Evolutionary conservation across 2,888 invertebrate genomes (phyloP), one percentile per base, ranked within the genome.

Genomic region (Scaeva pyrastri): DNA sequence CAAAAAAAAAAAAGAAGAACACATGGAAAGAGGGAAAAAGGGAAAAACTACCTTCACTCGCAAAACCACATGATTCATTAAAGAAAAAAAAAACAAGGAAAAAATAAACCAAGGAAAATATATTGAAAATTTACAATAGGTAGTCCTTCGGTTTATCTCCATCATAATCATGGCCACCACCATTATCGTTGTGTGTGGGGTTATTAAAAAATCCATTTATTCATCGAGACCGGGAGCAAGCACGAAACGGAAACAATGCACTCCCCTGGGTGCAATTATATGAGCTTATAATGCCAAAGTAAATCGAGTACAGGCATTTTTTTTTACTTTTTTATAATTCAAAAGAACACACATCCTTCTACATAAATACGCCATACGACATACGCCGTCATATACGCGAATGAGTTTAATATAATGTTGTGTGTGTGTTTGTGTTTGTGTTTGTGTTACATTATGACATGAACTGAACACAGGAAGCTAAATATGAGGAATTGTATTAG

Each of bases 221-320:
- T 75, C 72, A 80, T 76, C 68, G 66, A 76, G 39, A 71, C 56
- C 56, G 71, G 43, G 56, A 68, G 72, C 71, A 56, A 50, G 62
- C 80, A 75, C 45, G 72, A 31, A 80, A 71, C 72, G 76, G 80
- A 81, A 79, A 85, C 85, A 85, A 85, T 81, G 76, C 71, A 75
- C 76, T 85, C 72, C 81, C 81, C 48, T 72, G 81, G 76, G 85
- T 81, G 85, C 80, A 85, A 85, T 85, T 85, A 81, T 79, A 76
- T 76, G 80, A 81, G 81, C 80, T 85, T 81, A 76, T 80, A 85
- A 80, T 81, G 72, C 75, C 71, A 72, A 76, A 85, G 75, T 81
- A 85, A 76, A 48, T 71, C 76, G 60, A 26, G 50, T 31, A 66
- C 71, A 66, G 76, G 56, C 64, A 39, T 75, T 70, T 56, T 50